Evolutionary conservation across 1,140 invertebrate genomes (phyloP).

Genomic region (Dreissena polymorpha): DNA sequence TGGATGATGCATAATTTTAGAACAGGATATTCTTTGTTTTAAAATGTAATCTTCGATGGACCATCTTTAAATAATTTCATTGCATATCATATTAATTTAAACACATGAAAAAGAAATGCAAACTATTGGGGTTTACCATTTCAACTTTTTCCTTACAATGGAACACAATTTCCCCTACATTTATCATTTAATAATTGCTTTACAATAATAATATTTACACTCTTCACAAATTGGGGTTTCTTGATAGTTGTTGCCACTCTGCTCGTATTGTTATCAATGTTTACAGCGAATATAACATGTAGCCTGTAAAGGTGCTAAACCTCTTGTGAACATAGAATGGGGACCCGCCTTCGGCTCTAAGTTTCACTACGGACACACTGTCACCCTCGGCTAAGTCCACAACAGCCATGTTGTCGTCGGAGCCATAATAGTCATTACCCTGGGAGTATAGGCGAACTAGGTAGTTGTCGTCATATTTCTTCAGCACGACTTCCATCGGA

Average conservation of each 20-base stretch:
- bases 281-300: not conserved
- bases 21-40: too few species aligned
- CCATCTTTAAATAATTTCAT: too few species aligned
- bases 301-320: conserved; percentile 17
- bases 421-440: not conserved
- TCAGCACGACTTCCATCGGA: not conserved
- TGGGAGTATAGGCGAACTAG: not conserved
- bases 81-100: too few species aligned
- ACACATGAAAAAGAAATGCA: too few species aligned
- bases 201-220: too few species aligned
- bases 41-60: too few species aligned
- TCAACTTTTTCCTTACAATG: too few species aligned
- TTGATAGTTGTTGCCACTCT: not conserved
- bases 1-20: too few species aligned
- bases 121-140: too few species aligned
- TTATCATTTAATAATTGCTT: too few species aligned
- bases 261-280: not conserved
- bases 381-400: not conserved
- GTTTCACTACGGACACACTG: conserved; percentile 7
- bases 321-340: conserved; percentile 14
- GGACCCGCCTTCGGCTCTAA: not conserved
- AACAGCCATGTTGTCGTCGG: conserved; percentile 18
- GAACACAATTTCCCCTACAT: too few species aligned
- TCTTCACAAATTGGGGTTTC: not conserved
- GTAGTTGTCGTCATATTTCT: not conserved